Base-by-base conservation (phyloP, 2,113 vertebrate species). In the Tyto alba region DNA sequence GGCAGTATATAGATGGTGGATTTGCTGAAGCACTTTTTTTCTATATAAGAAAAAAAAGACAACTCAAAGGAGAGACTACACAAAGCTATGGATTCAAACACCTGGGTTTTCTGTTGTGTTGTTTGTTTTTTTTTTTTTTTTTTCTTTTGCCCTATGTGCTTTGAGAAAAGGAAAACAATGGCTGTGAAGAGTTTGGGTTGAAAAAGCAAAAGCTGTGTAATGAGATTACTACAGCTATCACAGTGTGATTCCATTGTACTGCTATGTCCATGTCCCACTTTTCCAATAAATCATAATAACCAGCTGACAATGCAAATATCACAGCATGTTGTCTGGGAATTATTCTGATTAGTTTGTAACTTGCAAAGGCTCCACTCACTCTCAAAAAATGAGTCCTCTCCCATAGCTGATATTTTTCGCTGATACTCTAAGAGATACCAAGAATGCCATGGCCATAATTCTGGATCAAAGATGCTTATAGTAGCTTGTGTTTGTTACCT, bases 241-340 rank as follows among this genome's bases (percentile, higher is more conserved):
- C 73, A 52, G 47, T 63, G 16, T 30, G 73, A 78, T 85, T 91
- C 77, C 56, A 48, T 53, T 87, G 84, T 85, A 60, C 80, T 90
- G 73, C 60, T 63, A 55, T 88, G 67, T 71, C 64, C 0, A 0
- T 64, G 56, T 96, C 86, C 81, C 84, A 78, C 19, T 85, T 75
- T 87, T 81, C 84, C 69, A 85, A 48, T 87, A 95, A 89, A 78
- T 96, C 68, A 71, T 80, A 84, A 84, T 96, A 97, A 95, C 68
- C 76, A 95, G 81, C 89, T 95, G 95, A 92, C 91, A 97, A 95
- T 89, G 84, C 91, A 96, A 87, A 92, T 89, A 96, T 82, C 60
- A 0, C 94, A 91, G 87, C 48, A n/a, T 91, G 84, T 43, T 82
- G 87, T 74, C 84, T 87, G 87, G 73, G 66, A 86, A 89, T 91